Base-by-base conservation (phyloP, 2,797 vertebrate species). In the Sparus aurata region DNA sequence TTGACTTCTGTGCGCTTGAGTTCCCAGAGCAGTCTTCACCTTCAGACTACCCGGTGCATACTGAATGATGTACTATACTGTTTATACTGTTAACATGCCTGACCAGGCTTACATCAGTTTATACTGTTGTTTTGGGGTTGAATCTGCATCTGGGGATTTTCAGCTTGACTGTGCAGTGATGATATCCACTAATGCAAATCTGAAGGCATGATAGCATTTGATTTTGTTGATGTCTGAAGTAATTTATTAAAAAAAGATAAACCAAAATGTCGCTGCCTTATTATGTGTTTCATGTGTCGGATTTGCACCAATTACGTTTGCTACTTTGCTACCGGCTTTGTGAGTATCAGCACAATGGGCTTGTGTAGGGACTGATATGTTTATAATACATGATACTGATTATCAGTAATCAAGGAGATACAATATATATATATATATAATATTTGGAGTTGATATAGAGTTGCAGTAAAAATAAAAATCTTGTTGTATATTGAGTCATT, bases 231-330 rank as follows among this genome's bases (percentile, higher is more conserved):
- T 82, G 75, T 90, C 63, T 88, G 80, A 86, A 74, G 83, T 94
- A 93, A 94, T 94, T 94, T 94, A 92, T 94, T 91, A 90, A 93
- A 90, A 92, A 87, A 83, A 61, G 22, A 41, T 59, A 53, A 85
- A 85, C 15, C 66, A 73, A 81, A 75, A 38, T 64, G 12, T 49
- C 66, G 23, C 65, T 57, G 30, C 17, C n/a, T 30, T 38, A 30
- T 59, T 49, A 6, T 69, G 54, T 75, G 0, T 46, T 17, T 17
- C 18, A 17, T 1, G 15, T 64, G 61, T 49, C 67, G 16, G 30
- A 22, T 54, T 3, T 50, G 47, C 27, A n/a, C 15, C 12, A 52
- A 13, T 38, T 38, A 38, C 38, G 38, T 38, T 38, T 38, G 10
- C 38, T 38, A 53, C n/a, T 59, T n/a, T 22, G 7, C 16, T 3